A percentile compares a stretch with the other conserved stretches of the same genome.
Evolutionary conservation across 2,888 invertebrate species (phyloP).

Genomic region (Furcula furcula): DNA sequence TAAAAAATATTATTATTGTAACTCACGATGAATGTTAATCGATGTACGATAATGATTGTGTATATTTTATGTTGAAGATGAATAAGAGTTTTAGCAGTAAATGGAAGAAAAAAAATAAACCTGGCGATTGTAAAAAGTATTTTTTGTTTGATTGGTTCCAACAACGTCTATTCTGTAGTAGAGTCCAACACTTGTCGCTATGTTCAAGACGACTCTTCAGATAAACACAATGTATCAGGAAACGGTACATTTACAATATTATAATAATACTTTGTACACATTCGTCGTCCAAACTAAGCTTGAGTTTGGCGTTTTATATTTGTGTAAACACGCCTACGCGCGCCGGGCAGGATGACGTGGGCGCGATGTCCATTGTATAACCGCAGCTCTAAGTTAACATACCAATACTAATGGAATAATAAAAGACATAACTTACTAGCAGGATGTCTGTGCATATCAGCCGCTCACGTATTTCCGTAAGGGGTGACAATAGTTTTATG

Average conservation of each 20-base stretch:
- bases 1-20: slow-evolving; percentile 37
- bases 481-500: neutral
- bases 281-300: neutral
- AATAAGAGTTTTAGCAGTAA: slow-evolving; percentile 64
- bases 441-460: slow-evolving; percentile 6
- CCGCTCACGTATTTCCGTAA: neutral
- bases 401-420: slow-evolving; percentile 17
- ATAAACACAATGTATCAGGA: slow-evolving; percentile 1
- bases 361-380: slow-evolving; percentile 13
- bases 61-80: slow-evolving; percentile 66
- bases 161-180: slow-evolving; percentile 4
- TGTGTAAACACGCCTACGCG: slow-evolving; percentile 8
- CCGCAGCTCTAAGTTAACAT: slow-evolving; percentile 12
- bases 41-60: slow-evolving; percentile 71
- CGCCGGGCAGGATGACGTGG: slow-evolving; percentile 26
- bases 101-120: slow-evolving; percentile 63
- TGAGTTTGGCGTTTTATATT: slow-evolving; percentile 7
- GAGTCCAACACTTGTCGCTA: neutral
- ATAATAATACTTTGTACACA: slow-evolving; percentile 1
- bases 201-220: neutral
- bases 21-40: slow-evolving; percentile 67
- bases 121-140: slow-evolving; percentile 67
- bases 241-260: slow-evolving; percentile 1
- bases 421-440: slow-evolving; percentile 11
- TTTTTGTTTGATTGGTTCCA: slow-evolving; percentile 46